Evolutionary conservation across 2,888 invertebrate species (phyloP).

Genomic region (Leptogaster cylindrica): DNA sequence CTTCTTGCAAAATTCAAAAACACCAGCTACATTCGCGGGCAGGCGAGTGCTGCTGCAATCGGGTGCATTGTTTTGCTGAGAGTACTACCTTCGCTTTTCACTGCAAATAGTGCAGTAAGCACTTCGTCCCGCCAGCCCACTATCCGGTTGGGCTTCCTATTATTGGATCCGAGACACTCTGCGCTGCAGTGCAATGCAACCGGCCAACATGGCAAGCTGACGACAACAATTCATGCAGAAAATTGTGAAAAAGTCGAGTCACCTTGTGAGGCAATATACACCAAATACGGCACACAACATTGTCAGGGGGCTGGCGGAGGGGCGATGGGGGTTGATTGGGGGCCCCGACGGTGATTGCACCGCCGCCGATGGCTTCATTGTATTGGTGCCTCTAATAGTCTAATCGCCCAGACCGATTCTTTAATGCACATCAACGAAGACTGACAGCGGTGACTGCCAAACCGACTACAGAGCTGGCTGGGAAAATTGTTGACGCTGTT

Average conservation of each 20-base stretch:
- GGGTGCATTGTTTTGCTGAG: neutral
- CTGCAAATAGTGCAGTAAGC: conserved; percentile 2
- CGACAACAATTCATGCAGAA: conserved; percentile 9
- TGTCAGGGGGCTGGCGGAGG: no score
- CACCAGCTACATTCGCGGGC: no score
- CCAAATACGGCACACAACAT: neutral
- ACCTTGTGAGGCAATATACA: conserved; percentile 4
- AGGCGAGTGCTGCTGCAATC: no score
- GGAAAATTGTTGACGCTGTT: conserved; percentile 8
- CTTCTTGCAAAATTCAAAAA: conserved; percentile 34
- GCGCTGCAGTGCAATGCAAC: neutral
- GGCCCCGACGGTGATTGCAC: neutral
- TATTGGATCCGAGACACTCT: conserved; percentile 11
- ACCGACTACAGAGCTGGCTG: neutral
- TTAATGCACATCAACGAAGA: no score
- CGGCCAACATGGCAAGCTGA: conserved; percentile 1
- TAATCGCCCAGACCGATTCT: neutral
- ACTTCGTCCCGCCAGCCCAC: neutral
- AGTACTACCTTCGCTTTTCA: conserved; percentile 11
- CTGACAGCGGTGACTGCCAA: neutral
- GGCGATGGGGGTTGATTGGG: neutral
- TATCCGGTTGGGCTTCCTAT: conserved; percentile 5
- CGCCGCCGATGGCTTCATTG: conserved; percentile 5
- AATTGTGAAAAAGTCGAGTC: conserved; percentile 26
- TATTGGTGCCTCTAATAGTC: neutral